Evolutionary conservation across 37 sponge, comb jelly and placozoan genomes (phyloP).

Genomic region (Diacarnus erythraeanus): DNA sequence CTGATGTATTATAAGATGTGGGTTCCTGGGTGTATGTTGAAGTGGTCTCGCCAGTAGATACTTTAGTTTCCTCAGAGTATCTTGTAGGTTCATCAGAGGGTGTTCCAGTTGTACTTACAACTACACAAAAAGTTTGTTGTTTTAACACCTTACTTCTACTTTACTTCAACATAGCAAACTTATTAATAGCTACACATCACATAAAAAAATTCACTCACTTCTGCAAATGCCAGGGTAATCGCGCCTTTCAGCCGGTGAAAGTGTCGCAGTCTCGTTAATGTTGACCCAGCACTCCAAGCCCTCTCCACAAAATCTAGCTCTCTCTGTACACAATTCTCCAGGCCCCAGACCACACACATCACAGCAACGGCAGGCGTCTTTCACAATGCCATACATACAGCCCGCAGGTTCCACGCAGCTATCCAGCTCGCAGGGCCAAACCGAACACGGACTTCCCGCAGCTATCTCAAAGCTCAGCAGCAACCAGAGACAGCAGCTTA

Average conservation of each 20-base stretch:
- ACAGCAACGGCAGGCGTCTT: slow-evolving; percentile 57
- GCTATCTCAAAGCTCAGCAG: not conserved
- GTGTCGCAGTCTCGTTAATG: not conserved
- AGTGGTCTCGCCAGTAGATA: too few species aligned
- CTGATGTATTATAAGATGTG: too few species aligned
- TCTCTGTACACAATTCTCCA: slow-evolving; percentile 13
- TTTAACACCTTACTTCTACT: too few species aligned
- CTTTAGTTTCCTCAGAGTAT: too few species aligned
- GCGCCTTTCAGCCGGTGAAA: not conserved
- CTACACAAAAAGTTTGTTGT: too few species aligned
- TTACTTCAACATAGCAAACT: too few species aligned
- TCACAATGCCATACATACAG: slow-evolving; percentile 19
- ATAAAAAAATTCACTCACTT: slow-evolving; percentile 6
- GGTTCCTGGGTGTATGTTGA: too few species aligned
- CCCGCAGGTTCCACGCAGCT: not conserved
- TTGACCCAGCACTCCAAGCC: slow-evolving; percentile 13
- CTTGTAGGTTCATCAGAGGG: too few species aligned
- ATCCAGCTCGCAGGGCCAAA: not conserved
- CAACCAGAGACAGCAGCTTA: not conserved
- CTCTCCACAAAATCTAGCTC: slow-evolving; percentile 10
- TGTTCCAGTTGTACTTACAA: too few species aligned
- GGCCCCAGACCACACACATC: slow-evolving; percentile 32
- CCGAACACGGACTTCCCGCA: not conserved
- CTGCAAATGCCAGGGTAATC: not conserved
- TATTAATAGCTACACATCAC: too few species aligned